These are phyloP conservation scores for Morpho helenor DNA, from an alignment of 2,888 invertebrate species.

Conservation along the genomic window DNA sequence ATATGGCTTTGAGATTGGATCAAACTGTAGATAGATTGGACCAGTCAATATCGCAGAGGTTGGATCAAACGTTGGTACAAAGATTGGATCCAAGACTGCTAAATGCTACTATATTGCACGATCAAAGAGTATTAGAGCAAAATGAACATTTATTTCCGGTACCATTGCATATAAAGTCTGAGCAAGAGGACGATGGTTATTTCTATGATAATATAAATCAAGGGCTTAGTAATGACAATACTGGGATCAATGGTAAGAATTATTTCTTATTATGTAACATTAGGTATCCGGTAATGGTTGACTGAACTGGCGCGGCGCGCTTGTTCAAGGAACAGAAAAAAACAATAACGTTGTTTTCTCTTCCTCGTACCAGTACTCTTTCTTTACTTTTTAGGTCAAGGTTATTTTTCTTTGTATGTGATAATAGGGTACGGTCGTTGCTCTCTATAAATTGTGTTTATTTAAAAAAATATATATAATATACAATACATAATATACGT, in stretches of 20 bases:
- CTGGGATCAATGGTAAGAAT: slow-evolving; percentile 52
- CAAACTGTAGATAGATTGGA: slow-evolving; percentile 35
- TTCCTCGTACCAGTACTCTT: too few relatives aligned
- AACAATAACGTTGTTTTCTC: too few relatives aligned
- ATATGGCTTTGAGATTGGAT: slow-evolving; percentile 32
- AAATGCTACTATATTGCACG: slow-evolving; percentile 30
- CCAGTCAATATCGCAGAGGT: slow-evolving; percentile 31
- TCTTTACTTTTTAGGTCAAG: too few relatives aligned
- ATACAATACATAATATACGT: too few relatives aligned
- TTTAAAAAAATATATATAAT: too few relatives aligned
- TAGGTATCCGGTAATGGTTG: too few relatives aligned
- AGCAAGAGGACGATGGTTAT: slow-evolving; percentile 65
- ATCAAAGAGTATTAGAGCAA: slow-evolving; percentile 42
- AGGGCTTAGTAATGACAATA: slow-evolving; percentile 36
- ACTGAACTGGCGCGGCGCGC: too few relatives aligned
- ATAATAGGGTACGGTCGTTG: too few relatives aligned
- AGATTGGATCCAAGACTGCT: slow-evolving; percentile 31
- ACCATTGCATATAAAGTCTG: slow-evolving; percentile 66
- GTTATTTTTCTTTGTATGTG: too few relatives aligned
- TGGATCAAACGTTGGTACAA: slow-evolving; percentile 33
- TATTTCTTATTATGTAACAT: not conserved
- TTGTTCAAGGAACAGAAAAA: too few relatives aligned
- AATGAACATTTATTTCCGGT: slow-evolving; percentile 49
- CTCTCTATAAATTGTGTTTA: too few relatives aligned
- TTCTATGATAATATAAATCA: slow-evolving; percentile 61